Evolutionary conservation across 1,140 invertebrate species (phyloP).

Genomic region (Branchinecta lynchi): DNA sequence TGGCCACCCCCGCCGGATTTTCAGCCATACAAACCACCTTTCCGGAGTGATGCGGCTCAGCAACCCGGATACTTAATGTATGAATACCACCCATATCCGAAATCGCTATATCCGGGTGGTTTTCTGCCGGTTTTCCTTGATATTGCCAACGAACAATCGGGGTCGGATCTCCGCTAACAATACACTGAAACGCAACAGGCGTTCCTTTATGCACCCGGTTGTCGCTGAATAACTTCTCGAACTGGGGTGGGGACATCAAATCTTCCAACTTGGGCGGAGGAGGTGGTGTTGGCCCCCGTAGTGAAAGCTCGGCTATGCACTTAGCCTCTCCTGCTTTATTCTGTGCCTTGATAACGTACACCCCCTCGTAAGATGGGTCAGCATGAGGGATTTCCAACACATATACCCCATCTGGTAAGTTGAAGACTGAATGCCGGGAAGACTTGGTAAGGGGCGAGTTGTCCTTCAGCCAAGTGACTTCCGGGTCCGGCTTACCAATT

Average conservation of each 20-base stretch:
- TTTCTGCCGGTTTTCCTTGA: constrained; percentile 48
- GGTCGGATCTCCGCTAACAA: constrained; percentile 48
- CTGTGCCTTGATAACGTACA: constrained; percentile 55
- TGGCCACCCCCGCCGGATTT: constrained; percentile 52
- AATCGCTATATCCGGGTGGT: constrained; percentile 47
- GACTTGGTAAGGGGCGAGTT: constrained; percentile 29
- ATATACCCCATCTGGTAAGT: neutral
- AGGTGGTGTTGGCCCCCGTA: constrained; percentile 22
- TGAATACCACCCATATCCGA: constrained; percentile 52
- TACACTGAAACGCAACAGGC: constrained; percentile 50
- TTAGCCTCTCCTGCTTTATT: constrained; percentile 59
- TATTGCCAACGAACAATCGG: constrained; percentile 60
- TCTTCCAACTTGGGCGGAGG: constrained; percentile 37
- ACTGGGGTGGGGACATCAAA: constrained; percentile 42
- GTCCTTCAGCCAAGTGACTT: constrained; percentile 55
- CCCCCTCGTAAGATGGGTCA: constrained; percentile 47
- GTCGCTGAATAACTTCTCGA: constrained; percentile 47
- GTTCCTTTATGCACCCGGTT: constrained; percentile 36
- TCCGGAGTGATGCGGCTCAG: constrained; percentile 40
- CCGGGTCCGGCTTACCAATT: constrained; percentile 50
- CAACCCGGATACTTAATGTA: constrained; percentile 44
- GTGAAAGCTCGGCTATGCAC: constrained; percentile 53
- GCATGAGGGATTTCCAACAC: constrained; percentile 40
- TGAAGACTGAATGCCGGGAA: neutral
- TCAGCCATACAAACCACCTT: constrained; percentile 55